Evolutionary conservation across 2,113 vertebrate species (phyloP), one percentile per base, ranked within the genome.

Genomic region (Scortum barcoo): DNA sequence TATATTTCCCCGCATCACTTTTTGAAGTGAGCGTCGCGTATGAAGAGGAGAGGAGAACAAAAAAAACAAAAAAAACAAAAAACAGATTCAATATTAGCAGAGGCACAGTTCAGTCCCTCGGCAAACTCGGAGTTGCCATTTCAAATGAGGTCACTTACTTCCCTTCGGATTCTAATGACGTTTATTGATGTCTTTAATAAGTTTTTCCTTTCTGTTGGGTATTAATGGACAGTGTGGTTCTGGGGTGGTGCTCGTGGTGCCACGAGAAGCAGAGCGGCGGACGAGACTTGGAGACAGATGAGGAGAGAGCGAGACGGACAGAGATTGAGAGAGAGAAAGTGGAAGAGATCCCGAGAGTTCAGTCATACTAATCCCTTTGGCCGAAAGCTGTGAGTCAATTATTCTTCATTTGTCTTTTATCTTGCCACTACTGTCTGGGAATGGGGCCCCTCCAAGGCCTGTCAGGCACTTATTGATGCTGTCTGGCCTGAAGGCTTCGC

Each of bases 391-490:
- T 7, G 89, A 92, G 91, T 93, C 94, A 94, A 93, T 94, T 94
- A 93, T 94, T 93, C 92, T 93, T 92, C 89, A 92, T 94, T 94
- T 94, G 93, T 92, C 93, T 93, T 94, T 93, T 91, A 91, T 92
- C 88, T 91, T 57, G 69, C 82, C 81, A 76, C 86, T 76, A 69
- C 76, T 90, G 90, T 91, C 91, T 90, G 85, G 80, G 85, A 88
- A 86, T 50, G 48, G 57, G 66, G 61, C 85, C 88, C 80, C 85
- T 89, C 88, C 33, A 68, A 87, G 82, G 56, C 44, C 71, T 70
- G 85, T 84, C 88, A 85, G 84, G 44, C 86, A 66, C 86, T 91
- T 90, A 92, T 86, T 93, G 92, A 91, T 89, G 90, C 87, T 44
- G 91, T 91, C 93, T 91, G 86, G 85, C 85, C 91, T 78, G 78